Evolutionary conservation across 2,113 vertebrate species (phyloP), one percentile per base, ranked within the genome.

Genomic region (Chloroceryle aenea): DNA sequence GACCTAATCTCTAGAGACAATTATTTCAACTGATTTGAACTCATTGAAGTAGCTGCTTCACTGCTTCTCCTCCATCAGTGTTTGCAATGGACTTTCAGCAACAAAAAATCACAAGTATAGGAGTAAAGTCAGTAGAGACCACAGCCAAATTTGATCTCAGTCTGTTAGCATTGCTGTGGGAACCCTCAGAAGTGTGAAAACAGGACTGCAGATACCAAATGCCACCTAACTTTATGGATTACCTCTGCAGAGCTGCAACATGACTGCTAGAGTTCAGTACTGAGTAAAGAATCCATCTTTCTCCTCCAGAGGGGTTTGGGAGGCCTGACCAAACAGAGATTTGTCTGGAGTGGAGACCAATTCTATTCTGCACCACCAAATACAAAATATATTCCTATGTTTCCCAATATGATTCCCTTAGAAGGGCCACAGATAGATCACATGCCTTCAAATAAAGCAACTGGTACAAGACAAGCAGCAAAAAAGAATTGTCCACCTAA

Each of bases 21-120:
- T 90, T 93, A 76, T 89, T 96, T 93, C 85, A 90, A 83, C 87
- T 90, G 78, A 80, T 94, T 93, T 94, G 85, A 91, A 62, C 85
- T 42, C 42, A 59, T 83, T 79, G 64, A 56, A 87, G 82, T 32
- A 79, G 48, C 74, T 95, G 80, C 73, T 82, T 91, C 89, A 85
- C 26, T 95, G 87, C 55, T 82, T 61, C 56, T 90, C 21, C 55
- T 76, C 29, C 55, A 69, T 18, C 74, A 12, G 27, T 15, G 53
- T 3, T 76, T 87, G 76, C 19, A 45, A 53, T 29, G 53, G 50
- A 67, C 74, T 34, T 86, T 50, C 68, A 80, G 42, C 27, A 43
- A 36, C 11, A 81, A 62, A 90, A 87, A 75, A 26, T 63, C 50
- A 59, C 0, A 1, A 21, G 23, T 4, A 5, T 4, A 10, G 20